Base-by-base conservation (phyloP, 1,140 invertebrate species). In the Brachystomella parvula region DNA sequence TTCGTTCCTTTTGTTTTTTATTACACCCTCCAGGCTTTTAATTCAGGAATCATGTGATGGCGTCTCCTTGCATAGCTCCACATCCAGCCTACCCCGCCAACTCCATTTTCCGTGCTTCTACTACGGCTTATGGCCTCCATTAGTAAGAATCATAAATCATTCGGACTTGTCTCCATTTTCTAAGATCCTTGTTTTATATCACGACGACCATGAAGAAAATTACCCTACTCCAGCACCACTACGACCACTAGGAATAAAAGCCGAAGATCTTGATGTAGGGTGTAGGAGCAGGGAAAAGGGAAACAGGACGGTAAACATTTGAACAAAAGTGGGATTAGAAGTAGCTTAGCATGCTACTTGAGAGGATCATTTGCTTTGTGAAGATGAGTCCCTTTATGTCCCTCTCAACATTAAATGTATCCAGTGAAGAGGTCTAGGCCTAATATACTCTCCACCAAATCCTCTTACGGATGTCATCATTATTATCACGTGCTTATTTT, bases 261-360 rank as follows among this genome's bases (percentile, higher is more conserved):
- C 9, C 49, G 39, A n/a, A 44, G 39, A 9, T 44, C 9, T 44
- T 44, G 24, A 24, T 53, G 12, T 17, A 53, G 12, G 49, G 12
- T 53, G 12, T 24, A 19, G 15, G 3, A 6, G 24, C 12, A 19
- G 24, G 49, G 49, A 24, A 53, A 53, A 15, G 21, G 12, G 9
- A 9, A 12, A 12, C 9, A 44, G n/a, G 12, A 53, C 49, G 49
- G 49, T 53, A 53, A 53, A 53, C 49, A 53, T 53, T 53, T 53
- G 49, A 53, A 53, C 49, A 53, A 53, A 53, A 53, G 49, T 53
- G 49, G 49, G 6, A 53, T 53, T 53, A 53, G 49, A 12, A 15
- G 49, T 6, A 24, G 49, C 49, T 53, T 53, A 39, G 24, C 49
- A 53, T 53, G 49, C 9, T 53, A 53, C 49, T 53, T 53, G 49